Conservation (phyloP, 2,797 vertebrate genomes). For the Telmatherina bonti region DNA sequence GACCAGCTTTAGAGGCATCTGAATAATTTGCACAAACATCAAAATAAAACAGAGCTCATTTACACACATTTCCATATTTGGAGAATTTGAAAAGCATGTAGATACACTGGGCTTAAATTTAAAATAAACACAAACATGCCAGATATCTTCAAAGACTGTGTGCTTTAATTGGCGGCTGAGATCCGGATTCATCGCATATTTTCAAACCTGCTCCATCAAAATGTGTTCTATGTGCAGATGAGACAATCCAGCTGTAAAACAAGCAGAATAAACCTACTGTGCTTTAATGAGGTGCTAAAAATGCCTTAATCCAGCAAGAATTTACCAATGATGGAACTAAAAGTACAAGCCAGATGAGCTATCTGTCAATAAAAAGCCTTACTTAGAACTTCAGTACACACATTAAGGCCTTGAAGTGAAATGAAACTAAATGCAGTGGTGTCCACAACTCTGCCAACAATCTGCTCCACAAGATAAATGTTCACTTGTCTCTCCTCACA, state of each 20-base stretch:
- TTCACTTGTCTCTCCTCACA: not conserved
- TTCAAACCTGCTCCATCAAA: not conserved
- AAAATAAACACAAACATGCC: constrained; percentile 18
- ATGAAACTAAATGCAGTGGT: constrained; percentile 8
- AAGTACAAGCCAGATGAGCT: not conserved
- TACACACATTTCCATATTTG: constrained; percentile 25
- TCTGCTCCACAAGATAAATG: not conserved
- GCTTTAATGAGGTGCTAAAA: not conserved
- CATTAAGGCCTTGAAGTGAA: not conserved
- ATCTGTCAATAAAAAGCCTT: not conserved
- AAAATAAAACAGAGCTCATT: constrained; percentile 28
- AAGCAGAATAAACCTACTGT: not conserved
- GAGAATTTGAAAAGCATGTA: constrained; percentile 18
- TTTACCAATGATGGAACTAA: not conserved
- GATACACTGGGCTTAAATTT: constrained; percentile 13
- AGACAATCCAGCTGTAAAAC: not conserved
- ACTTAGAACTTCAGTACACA: not conserved
- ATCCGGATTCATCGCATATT: constrained; percentile 13
- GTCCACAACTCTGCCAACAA: constrained; percentile 11
- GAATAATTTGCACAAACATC: not conserved
- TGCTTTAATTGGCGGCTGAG: constrained; percentile 25
- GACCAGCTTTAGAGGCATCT: constrained; percentile 1
- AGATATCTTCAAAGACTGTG: constrained; percentile 36
- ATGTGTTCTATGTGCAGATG: not conserved
- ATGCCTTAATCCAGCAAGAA: not conserved